Evolutionary conservation across 2,888 invertebrate species (phyloP).

Genomic region (Amblyjoppa proteus): DNA sequence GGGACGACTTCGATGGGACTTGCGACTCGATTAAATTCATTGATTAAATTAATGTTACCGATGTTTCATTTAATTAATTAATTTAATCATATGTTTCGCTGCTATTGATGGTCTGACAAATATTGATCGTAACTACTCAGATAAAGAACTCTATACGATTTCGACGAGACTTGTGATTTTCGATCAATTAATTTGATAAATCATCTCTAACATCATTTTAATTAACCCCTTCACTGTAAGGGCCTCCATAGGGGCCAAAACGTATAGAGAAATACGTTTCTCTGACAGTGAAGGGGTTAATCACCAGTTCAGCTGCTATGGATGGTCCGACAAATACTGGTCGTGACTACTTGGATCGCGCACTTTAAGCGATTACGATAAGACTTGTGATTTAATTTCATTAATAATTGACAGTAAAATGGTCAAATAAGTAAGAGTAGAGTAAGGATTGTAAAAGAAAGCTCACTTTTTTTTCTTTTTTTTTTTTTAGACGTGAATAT

Average conservation of each 20-base stretch:
- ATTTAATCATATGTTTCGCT: neutral
- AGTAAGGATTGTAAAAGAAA: too few relatives aligned
- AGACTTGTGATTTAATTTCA: neutral
- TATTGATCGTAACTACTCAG: neutral
- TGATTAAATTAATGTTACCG: too few relatives aligned
- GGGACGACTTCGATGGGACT: neutral
- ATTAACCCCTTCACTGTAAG: too few relatives aligned
- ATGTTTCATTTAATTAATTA: neutral
- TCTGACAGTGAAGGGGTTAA: too few relatives aligned
- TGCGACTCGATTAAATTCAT: neutral
- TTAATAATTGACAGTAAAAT: neutral
- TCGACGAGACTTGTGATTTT: neutral
- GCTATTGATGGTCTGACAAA: neutral
- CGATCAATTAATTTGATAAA: too few relatives aligned
- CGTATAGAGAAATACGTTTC: too few relatives aligned
- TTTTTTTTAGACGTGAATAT: neutral
- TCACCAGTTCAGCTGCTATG: neutral
- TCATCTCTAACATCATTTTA: too few relatives aligned
- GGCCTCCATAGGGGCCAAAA: too few relatives aligned
- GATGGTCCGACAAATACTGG: neutral
- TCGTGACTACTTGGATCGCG: neutral
- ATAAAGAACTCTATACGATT: neutral
- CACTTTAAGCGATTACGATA: too few relatives aligned
- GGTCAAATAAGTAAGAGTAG: neutral
- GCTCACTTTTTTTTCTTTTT: neutral